These are phyloP conservation scores for Drosophila multiciliata DNA, from an alignment of 2,888 invertebrate genomes.

Conservation along the genomic window DNA sequence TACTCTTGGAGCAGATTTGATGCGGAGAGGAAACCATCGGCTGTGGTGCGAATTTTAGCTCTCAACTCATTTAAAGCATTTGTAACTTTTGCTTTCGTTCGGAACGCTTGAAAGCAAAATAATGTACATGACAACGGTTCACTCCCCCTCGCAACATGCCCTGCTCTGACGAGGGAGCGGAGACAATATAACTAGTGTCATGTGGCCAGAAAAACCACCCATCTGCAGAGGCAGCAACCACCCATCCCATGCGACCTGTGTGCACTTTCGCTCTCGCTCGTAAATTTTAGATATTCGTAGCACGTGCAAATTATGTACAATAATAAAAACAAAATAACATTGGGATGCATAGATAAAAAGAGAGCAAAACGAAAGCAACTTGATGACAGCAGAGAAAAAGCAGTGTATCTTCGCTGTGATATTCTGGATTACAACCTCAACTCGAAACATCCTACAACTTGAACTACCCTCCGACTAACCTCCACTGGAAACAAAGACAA, in stretches of 20 bases:
- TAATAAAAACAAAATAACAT: conserved; percentile 52
- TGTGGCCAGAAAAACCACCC: conserved; percentile 26
- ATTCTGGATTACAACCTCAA: background rate
- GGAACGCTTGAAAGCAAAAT: conserved; percentile 73
- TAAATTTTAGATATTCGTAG: conserved; percentile 80
- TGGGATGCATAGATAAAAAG: conserved; percentile 2
- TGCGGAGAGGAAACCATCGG: background rate
- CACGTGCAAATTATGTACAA: conserved; percentile 82
- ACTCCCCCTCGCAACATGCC: background rate
- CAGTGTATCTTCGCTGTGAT: background rate
- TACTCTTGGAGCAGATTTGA: conserved; percentile 19
- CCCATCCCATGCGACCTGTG: conserved; percentile 55
- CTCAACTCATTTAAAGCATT: conserved; percentile 70
- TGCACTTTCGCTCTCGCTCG: conserved; percentile 71
- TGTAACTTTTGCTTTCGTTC: conserved; percentile 71
- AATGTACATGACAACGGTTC: conserved; percentile 72
- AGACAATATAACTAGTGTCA: conserved; percentile 57
- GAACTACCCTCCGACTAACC: background rate
- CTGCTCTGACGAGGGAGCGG: background rate
- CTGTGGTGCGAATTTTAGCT: conserved; percentile 7
- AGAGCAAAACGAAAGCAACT: conserved; percentile 6
- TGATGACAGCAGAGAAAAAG: background rate
- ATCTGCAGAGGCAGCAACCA: background rate
- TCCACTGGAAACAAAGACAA: background rate
- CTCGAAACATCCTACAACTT: background rate